Evolutionary conservation across 30 jellyfish, hydroid and myxozoan species (phyloP).

Genomic region (Cassiopea andromeda): DNA sequence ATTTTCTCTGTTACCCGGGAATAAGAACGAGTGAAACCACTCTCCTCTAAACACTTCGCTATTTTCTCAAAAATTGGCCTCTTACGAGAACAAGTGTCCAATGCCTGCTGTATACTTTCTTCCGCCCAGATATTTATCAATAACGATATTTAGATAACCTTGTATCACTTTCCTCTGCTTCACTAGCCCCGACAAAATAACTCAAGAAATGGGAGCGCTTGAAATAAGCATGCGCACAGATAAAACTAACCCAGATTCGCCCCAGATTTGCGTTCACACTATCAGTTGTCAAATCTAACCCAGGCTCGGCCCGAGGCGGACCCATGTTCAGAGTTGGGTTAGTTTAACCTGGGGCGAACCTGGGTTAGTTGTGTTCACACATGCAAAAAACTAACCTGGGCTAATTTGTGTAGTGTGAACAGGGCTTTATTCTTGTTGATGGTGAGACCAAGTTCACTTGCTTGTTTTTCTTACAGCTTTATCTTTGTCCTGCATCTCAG

Average conservation of each 20-base stretch:
- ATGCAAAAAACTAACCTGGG: slow-evolving; percentile 14
- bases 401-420: slow-evolving; percentile 27
- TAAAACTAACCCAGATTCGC: slow-evolving; percentile 11
- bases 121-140: not conserved
- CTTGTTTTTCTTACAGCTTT: too few species aligned
- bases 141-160: not conserved
- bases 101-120: not conserved
- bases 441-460: too few species aligned
- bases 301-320: slow-evolving; percentile 17
- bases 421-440: not conserved
- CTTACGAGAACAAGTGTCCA: slow-evolving; percentile 4
- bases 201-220: too few species aligned
- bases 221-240: not conserved
- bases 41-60: not conserved
- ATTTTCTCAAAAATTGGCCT: not conserved
- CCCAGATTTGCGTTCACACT: slow-evolving; percentile 2
- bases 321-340: slow-evolving; percentile 21
- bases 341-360: slow-evolving; percentile 9
- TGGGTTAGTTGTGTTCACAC: slow-evolving; percentile 27
- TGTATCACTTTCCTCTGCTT: not conserved
- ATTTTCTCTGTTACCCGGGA: not conserved
- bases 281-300: slow-evolving; percentile 3
- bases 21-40: slow-evolving; percentile 1
- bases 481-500: too few species aligned
- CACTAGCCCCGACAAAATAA: too few species aligned